Percentiles rank a stretch among this genome's conserved stretches.
Conservation (phyloP, 2,797 vertebrate genomes). For the Acanthis flammea region DNA sequence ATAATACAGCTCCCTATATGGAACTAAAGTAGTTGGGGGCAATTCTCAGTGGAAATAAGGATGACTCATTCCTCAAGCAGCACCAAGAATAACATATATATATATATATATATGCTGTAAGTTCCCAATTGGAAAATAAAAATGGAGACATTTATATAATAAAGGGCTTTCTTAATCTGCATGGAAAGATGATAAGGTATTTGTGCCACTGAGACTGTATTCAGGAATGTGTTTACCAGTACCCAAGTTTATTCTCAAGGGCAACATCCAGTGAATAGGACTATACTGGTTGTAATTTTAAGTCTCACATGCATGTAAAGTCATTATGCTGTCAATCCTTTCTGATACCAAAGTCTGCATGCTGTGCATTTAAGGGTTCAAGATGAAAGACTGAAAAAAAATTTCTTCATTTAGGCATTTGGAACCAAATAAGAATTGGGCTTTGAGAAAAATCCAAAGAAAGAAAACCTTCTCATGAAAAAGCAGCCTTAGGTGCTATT, state of each 20-base stretch:
- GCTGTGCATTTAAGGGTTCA: constrained; percentile 1
- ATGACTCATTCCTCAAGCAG: constrained; percentile 47
- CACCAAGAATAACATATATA: constrained; percentile 23
- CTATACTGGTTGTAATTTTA: constrained; percentile 5
- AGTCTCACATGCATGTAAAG: neutral
- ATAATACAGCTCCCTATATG: constrained; percentile 39
- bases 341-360: neutral
- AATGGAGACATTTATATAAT: constrained; percentile 32
- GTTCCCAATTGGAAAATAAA: neutral
- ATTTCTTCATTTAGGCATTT: neutral
- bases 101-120: neutral
- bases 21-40: constrained; percentile 28
- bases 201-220: neutral
- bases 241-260: constrained; percentile 13
- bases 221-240: constrained; percentile 2
- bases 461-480: neutral
- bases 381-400: neutral
- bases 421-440: neutral
- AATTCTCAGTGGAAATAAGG: constrained; percentile 57
- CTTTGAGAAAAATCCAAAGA: neutral
- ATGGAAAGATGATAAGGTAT: neutral
- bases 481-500: neutral
- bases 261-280: constrained; percentile 9
- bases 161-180: neutral
- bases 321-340: constrained; percentile 3